Conservation (phyloP, 1,140 invertebrate species). For the Nylanderia fulva region DNA sequence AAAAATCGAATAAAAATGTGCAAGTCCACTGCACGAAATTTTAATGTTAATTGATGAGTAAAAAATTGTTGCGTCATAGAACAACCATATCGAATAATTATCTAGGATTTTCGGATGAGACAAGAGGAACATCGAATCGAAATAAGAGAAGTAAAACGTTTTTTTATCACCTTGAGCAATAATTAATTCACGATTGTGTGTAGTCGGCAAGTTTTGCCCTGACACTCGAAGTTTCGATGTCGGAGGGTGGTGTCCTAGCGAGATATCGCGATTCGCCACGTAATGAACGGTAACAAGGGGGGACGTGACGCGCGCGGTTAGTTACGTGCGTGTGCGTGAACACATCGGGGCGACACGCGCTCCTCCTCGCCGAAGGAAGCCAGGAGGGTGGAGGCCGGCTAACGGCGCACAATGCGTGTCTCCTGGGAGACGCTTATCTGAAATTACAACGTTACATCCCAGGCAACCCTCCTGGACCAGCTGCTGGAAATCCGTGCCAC, state of each 20-base stretch:
- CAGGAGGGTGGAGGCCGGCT: constrained; percentile 70
- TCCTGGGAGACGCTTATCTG: constrained; percentile 84
- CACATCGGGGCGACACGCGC: constrained; percentile 69
- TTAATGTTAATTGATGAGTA: too few relatives aligned
- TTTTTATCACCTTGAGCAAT: constrained; percentile 11
- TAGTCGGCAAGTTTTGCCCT: constrained; percentile 53
- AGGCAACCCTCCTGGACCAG: constrained; percentile 58
- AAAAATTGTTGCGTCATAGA: too few relatives aligned
- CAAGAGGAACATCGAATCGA: not conserved
- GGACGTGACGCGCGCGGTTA: constrained; percentile 33
- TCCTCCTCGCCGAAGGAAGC: constrained; percentile 58
- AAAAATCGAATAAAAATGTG: constrained; percentile 11
- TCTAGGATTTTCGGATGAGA: too few relatives aligned
- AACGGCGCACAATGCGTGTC: constrained; percentile 84
- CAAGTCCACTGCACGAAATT: not conserved
- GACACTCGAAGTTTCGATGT: constrained; percentile 56
- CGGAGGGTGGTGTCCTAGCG: constrained; percentile 58
- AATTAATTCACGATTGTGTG: constrained; percentile 59
- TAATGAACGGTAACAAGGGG: constrained; percentile 73
- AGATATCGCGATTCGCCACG: constrained; percentile 73
- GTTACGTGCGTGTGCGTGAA: constrained; percentile 54
- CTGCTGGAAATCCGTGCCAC: constrained; percentile 66
- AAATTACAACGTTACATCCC: constrained; percentile 82
- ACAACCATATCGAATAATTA: too few relatives aligned
- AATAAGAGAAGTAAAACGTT: not conserved